Conservation (phyloP, 1,140 invertebrate genomes). For the Hyposmocoma kahamanoa region DNA sequence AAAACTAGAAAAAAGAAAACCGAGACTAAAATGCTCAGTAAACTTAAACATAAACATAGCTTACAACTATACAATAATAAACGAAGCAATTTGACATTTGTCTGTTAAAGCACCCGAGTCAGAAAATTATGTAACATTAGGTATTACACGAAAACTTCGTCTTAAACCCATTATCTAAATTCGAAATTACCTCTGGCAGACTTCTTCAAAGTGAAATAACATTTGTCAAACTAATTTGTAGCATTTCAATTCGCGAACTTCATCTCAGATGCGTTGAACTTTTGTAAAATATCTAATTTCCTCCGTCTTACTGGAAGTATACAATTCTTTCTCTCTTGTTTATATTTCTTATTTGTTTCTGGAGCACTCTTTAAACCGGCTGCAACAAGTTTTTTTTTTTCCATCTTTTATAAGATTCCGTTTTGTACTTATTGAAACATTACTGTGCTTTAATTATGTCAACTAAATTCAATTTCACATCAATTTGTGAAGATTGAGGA, state of each 20-base stretch:
- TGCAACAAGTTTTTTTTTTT: constrained; percentile 21
- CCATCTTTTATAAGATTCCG: constrained; percentile 13
- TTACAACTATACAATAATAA: no score
- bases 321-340: not conserved
- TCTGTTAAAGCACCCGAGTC: no score
- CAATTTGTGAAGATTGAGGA: no score
- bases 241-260: not conserved
- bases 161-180: no score
- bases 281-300: not conserved
- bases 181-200: no score
- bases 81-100: no score
- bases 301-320: not conserved
- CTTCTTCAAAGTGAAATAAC: no score
- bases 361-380: constrained; percentile 12
- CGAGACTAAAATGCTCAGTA: no score
- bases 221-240: not conserved
- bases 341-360: constrained; percentile 22
- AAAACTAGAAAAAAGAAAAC: no score
- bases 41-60: no score
- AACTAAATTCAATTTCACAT: not conserved
- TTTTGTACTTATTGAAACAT: constrained; percentile 8
- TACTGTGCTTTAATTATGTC: not conserved
- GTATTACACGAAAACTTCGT: no score
- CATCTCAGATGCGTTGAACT: not conserved
- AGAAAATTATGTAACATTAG: no score